Percentiles rank a stretch among this genome's conserved stretches.
Evolutionary conservation across 1,140 invertebrate genomes (phyloP).

Genomic region (Drosophila trapezifrons): DNA sequence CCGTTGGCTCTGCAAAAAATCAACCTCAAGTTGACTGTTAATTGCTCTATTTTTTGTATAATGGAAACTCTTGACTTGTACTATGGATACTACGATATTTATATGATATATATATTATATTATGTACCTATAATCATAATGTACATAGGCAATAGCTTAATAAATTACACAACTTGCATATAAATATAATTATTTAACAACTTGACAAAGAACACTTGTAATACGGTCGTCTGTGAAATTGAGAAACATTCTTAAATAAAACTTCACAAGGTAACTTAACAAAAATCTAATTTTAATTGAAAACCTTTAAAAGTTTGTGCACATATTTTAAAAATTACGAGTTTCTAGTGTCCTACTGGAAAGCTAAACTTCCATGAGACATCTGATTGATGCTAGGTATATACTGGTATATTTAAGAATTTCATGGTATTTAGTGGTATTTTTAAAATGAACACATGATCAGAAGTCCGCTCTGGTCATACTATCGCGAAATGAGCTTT

Average conservation of each 20-base stretch:
- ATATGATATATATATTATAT: conserved; percentile 23
- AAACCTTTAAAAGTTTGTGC: not conserved
- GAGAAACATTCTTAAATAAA: conserved; percentile 19
- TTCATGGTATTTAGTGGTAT: too few species aligned
- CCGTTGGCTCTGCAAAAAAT: conserved; percentile 34
- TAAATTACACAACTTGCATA: not conserved
- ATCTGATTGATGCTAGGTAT: too few species aligned
- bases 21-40: conserved; percentile 25
- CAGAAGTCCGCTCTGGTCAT: too few species aligned
- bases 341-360: too few species aligned
- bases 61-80: conserved; percentile 41
- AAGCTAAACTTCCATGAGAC: too few species aligned
- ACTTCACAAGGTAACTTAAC: not conserved
- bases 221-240: conserved; percentile 37
- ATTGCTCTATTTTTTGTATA: conserved; percentile 35
- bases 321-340: not conserved
- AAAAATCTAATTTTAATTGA: not conserved
- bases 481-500: too few species aligned
- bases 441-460: too few species aligned
- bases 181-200: conserved; percentile 7
- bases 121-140: conserved; percentile 21
- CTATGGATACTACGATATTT: conserved; percentile 8
- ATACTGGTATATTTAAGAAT: too few species aligned
- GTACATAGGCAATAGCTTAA: conserved; percentile 24
- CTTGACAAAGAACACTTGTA: conserved; percentile 18